phyloP scores from a whole-genome alignment of 2,888 invertebrate genomes.

The Callyntrura guangdongensis region DNA sequence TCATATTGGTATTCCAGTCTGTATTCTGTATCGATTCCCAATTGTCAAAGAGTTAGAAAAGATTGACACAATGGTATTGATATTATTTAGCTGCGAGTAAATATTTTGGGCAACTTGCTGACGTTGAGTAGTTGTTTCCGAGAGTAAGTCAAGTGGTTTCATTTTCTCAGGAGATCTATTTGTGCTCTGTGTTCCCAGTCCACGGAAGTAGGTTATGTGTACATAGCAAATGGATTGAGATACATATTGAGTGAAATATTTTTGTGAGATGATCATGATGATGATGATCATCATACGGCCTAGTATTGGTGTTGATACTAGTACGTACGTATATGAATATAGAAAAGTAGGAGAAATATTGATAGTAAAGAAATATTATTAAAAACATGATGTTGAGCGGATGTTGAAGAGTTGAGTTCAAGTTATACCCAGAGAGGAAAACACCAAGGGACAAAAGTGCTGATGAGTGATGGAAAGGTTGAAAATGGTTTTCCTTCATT shows the following conservation, averaged over 20 bases:
- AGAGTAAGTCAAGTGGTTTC: slow-evolving; percentile 51
- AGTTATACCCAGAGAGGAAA: neutral
- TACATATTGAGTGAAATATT: too few species aligned
- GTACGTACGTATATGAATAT: too few species aligned
- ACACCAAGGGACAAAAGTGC: neutral
- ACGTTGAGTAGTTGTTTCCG: slow-evolving; percentile 28
- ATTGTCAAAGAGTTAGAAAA: slow-evolving; percentile 18
- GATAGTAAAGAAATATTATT: neutral
- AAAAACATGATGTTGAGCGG: neutral
- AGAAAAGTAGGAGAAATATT: too few species aligned
- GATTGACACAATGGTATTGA: slow-evolving; percentile 43
- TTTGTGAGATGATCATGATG: too few species aligned
- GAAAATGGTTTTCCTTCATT: slow-evolving; percentile 9
- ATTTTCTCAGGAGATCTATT: slow-evolving; percentile 53
- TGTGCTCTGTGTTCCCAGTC: neutral
- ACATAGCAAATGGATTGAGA: too few species aligned
- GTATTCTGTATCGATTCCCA: slow-evolving; percentile 4
- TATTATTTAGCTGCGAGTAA: slow-evolving; percentile 22
- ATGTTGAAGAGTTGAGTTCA: neutral
- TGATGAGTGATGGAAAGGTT: slow-evolving; percentile 30
- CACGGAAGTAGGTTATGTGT: neutral
- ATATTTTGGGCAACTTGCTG: slow-evolving; percentile 17
- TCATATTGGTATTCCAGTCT: too few species aligned
- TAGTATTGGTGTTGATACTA: too few species aligned
- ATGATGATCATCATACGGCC: too few species aligned